Evolutionary conservation across 2,888 invertebrate species (phyloP).

Genomic region (Liposcelis brunnea): DNA sequence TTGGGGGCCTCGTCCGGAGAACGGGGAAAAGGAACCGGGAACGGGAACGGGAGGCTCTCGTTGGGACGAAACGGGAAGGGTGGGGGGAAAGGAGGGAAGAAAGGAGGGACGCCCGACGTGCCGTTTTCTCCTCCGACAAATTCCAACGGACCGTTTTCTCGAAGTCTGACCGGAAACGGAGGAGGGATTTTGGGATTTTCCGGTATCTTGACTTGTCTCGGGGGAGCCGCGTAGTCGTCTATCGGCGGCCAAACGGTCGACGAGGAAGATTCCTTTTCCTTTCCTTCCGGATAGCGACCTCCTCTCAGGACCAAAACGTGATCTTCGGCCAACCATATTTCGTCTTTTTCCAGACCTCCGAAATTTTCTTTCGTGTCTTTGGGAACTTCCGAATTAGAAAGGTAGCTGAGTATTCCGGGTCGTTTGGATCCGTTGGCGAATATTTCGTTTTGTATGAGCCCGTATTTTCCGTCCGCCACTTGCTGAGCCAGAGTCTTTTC

Average conservation of each 20-base stretch:
- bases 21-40: constrained; percentile 23
- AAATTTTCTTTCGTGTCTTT: constrained; percentile 61
- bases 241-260: constrained; percentile 51
- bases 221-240: constrained; percentile 67
- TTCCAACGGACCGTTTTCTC: constrained; percentile 70
- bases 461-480: constrained; percentile 80
- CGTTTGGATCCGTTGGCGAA: constrained; percentile 46
- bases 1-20: constrained; percentile 25
- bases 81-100: constrained; percentile 41
- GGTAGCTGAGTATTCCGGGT: constrained; percentile 69
- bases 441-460: constrained; percentile 69
- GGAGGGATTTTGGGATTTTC: constrained; percentile 69
- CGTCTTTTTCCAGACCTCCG: constrained; percentile 66
- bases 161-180: constrained; percentile 83
- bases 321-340: constrained; percentile 81
- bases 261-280: not conserved
- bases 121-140: constrained; percentile 61
- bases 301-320: constrained; percentile 69
- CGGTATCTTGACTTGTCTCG: constrained; percentile 70
- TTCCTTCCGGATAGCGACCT: constrained; percentile 36
- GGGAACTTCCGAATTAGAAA: constrained; percentile 61
- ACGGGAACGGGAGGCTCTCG: constrained; percentile 19
- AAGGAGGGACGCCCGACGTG: constrained; percentile 34
- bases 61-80: constrained; percentile 16
- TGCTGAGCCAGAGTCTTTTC: constrained; percentile 77